Conservation (phyloP, 2,113 vertebrate species). For the Montifringilla adamsi region DNA sequence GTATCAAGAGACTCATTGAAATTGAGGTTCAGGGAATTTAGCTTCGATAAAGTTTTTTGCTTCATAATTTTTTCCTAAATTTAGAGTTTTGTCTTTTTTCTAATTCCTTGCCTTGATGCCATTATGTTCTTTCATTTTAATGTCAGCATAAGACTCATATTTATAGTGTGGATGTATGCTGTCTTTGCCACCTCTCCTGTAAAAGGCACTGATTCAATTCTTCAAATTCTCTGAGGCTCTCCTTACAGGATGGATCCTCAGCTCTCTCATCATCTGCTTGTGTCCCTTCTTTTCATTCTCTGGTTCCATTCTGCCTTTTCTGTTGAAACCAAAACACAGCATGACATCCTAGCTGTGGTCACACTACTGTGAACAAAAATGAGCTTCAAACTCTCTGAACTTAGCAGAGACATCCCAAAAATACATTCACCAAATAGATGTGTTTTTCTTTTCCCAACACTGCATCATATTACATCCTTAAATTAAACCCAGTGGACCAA, state of each 20-base stretch:
- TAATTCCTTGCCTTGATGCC: neutral
- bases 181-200: neutral
- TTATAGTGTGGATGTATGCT: neutral
- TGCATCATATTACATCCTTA: neutral
- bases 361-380: constrained; percentile 3
- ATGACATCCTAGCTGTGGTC: neutral
- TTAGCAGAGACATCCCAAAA: neutral
- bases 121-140: neutral
- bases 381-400: constrained; percentile 16
- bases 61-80: neutral
- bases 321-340: neutral
- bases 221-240: neutral
- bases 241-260: neutral
- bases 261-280: neutral
- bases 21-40: neutral
- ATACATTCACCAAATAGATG: constrained; percentile 9
- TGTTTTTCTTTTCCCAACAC: neutral
- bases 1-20: neutral
- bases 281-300: neutral
- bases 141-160: neutral
- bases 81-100: neutral
- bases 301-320: neutral
- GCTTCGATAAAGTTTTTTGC: neutral
- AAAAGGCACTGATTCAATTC: neutral
- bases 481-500: constrained; percentile 25